Percentiles rank a stretch among this genome's conserved stretches.
These are phyloP conservation scores for Pantherophis guttatus DNA, from an alignment of 2,113 vertebrate genomes.

Conservation along the genomic window DNA sequence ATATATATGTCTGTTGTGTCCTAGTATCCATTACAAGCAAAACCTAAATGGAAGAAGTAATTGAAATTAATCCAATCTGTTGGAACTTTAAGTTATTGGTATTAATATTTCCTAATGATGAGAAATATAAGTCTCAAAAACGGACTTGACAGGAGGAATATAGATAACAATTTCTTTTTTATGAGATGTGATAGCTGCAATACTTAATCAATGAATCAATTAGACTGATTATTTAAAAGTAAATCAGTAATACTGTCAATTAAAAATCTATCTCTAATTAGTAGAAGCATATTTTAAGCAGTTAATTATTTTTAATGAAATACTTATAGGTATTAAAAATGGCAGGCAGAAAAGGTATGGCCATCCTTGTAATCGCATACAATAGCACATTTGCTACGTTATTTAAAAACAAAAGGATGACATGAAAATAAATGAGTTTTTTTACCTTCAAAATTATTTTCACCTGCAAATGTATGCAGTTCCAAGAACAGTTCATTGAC, in stretches of 20 bases:
- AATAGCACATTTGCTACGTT: neutral
- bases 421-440: neutral
- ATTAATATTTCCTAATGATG: neutral
- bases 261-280: neutral
- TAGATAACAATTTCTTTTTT: neutral
- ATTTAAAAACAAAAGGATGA: neutral
- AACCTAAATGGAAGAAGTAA: constrained; percentile 76
- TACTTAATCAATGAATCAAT: neutral
- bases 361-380: neutral
- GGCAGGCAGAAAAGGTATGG: neutral
- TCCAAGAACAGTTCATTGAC: neutral
- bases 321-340: neutral
- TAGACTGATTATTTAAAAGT: neutral
- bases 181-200: neutral
- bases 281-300: neutral
- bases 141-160: neutral
- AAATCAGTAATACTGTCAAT: neutral
- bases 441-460: neutral
- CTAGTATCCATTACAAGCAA: constrained; percentile 95
- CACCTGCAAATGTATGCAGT: neutral
- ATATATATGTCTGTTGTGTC: constrained; percentile 92
- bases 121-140: neutral
- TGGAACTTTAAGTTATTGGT: neutral
- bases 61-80: constrained; percentile 9
- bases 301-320: neutral